Evolutionary conservation across 2,888 invertebrate species (phyloP).

Genomic region (Ormyrus thymus): DNA sequence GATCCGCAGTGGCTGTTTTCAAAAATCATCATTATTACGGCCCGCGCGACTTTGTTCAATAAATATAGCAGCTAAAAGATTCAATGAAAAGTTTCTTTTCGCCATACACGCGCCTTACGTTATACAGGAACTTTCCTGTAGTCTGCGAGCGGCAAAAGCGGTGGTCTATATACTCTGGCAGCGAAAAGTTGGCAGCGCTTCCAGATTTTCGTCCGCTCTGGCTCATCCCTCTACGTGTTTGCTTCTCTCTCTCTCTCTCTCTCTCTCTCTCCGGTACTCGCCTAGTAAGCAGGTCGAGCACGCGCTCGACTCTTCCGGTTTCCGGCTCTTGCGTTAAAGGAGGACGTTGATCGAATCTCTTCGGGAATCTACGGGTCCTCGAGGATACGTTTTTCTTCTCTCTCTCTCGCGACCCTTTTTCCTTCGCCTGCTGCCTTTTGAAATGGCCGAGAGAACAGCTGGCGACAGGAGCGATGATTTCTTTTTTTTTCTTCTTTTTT

Average conservation of each 20-base stretch:
- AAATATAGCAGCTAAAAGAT: slow-evolving; percentile 32
- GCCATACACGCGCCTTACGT: not conserved
- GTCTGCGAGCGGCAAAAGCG: not conserved
- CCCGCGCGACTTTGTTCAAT: not conserved
- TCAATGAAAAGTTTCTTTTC: slow-evolving; percentile 26
- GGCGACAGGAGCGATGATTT: not conserved
- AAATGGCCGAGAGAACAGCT: too few species aligned
- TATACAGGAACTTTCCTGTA: slow-evolving; percentile 25
- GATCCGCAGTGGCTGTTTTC: too few species aligned
- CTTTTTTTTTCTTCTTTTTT: not conserved
- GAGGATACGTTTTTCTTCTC: not conserved
- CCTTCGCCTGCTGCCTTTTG: too few species aligned
- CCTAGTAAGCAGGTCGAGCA: slow-evolving; percentile 65
- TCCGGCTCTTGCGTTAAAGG: slow-evolving; percentile 58
- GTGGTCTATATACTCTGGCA: slow-evolving; percentile 22
- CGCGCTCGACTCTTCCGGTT: slow-evolving; percentile 64
- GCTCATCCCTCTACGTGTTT: not conserved
- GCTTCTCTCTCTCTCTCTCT: slow-evolving; percentile 50
- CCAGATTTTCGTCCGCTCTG: slow-evolving; percentile 60
- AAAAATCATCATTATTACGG: too few species aligned
- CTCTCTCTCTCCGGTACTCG: slow-evolving; percentile 24
- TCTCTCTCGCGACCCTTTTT: not conserved
- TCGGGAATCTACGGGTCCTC: not conserved
- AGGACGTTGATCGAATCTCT: slow-evolving; percentile 66
- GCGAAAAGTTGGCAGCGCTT: slow-evolving; percentile 68